Conservation (phyloP, 1,140 invertebrate species). For the Drosophila tropicalis region DNA sequence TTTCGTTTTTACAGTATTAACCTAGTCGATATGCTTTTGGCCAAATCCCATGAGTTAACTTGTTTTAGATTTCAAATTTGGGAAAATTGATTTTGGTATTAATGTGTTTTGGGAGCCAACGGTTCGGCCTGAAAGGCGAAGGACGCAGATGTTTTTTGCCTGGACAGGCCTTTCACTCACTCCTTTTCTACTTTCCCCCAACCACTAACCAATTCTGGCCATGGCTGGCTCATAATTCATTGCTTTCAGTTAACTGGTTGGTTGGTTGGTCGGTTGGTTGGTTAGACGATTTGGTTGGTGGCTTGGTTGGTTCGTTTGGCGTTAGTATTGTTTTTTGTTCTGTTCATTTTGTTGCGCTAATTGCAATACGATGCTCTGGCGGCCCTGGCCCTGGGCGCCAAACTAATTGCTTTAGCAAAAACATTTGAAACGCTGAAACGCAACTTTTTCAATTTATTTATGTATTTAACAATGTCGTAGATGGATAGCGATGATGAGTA, state of each 20-base stretch:
- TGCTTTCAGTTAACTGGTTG: constrained; percentile 61
- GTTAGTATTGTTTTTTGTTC: constrained; percentile 68
- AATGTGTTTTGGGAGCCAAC: constrained; percentile 49
- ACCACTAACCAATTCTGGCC: constrained; percentile 11
- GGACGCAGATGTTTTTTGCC: constrained; percentile 39
- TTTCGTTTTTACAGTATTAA: no score
- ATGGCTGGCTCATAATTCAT: constrained; percentile 64
- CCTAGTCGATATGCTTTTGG: background rate
- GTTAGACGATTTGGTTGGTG: constrained; percentile 16
- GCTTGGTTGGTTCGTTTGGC: constrained; percentile 37
- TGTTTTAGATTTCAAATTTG: constrained; percentile 51
- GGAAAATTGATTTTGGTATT: constrained; percentile 64
- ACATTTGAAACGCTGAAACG: constrained; percentile 54
- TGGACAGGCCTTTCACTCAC: constrained; percentile 19
- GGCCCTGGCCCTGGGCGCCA: constrained; percentile 47
- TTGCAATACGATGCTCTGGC: constrained; percentile 74
- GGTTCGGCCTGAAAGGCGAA: background rate
- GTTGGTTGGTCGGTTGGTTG: constrained; percentile 28
- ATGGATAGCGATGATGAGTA: constrained; percentile 4
- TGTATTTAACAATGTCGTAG: constrained; percentile 43
- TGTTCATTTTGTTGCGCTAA: constrained; percentile 71
- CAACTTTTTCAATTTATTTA: constrained; percentile 74
- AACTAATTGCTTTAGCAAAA: constrained; percentile 77
- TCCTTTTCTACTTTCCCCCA: no score
- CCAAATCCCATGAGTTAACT: constrained; percentile 3